A percentile compares a stretch with the other conserved stretches of the same genome.
These are phyloP conservation scores for Cydia pomonella DNA, from an alignment of 1,140 invertebrate genomes.

Conservation along the genomic window DNA sequence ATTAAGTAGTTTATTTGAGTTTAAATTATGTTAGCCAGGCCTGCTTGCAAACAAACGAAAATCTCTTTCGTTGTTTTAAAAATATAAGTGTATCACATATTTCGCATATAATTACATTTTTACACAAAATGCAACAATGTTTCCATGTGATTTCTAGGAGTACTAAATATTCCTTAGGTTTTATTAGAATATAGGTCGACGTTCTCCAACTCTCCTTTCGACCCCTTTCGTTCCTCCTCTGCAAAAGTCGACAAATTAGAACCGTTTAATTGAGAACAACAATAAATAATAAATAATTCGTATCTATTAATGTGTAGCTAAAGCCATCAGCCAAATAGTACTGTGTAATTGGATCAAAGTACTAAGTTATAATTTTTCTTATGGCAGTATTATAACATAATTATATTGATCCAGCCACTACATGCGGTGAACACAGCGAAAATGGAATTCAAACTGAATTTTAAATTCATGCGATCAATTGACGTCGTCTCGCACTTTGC, in stretches of 20 bases:
- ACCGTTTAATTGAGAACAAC: neutral
- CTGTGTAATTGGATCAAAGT: neutral
- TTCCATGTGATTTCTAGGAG: neutral
- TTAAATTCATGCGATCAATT: neutral
- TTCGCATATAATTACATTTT: neutral
- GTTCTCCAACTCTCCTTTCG: too few species aligned
- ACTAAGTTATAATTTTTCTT: too few species aligned
- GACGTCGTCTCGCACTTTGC: neutral
- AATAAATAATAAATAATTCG: neutral
- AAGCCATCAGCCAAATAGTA: neutral
- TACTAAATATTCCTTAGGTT: neutral
- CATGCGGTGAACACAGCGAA: too few species aligned
- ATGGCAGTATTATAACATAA: neutral
- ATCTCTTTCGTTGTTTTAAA: neutral
- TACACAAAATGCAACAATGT: constrained; percentile 14
- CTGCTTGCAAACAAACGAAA: neutral
- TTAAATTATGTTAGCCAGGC: too few species aligned
- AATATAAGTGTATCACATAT: neutral
- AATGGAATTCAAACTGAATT: too few species aligned
- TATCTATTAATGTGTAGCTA: neutral
- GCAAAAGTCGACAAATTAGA: neutral
- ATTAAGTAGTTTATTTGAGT: too few species aligned
- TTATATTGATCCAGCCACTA: too few species aligned
- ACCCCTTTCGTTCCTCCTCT: neutral
- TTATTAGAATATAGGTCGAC: neutral